phyloP scores from a whole-genome alignment of 2,797 vertebrate species.

The Leptatherina wallacei region DNA sequence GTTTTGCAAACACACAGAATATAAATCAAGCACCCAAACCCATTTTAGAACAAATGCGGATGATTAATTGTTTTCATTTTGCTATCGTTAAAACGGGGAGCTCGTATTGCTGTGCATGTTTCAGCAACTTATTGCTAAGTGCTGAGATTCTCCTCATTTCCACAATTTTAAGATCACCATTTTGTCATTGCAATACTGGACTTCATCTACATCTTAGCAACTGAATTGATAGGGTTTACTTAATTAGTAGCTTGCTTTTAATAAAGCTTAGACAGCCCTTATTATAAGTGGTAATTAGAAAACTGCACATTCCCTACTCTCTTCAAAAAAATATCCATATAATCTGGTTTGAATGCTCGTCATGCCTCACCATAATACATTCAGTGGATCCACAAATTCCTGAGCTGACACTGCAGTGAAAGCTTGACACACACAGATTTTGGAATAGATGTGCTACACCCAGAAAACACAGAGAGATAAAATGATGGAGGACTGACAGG shows the following conservation, averaged over 20 bases:
- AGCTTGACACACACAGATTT: conserved; percentile 33
- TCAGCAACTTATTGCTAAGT: conserved; percentile 31
- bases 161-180: conserved; percentile 28
- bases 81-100: conserved; percentile 39
- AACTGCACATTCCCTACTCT: background rate
- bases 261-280: background rate
- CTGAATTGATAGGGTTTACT: conserved; percentile 1
- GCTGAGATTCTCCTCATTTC: conserved; percentile 21
- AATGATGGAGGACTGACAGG: conserved; percentile 38
- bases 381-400: conserved; percentile 2
- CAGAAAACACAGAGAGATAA: conserved; percentile 34
- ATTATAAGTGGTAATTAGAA: conserved; percentile 19
- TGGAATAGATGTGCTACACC: conserved; percentile 21
- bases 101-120: conserved; percentile 28
- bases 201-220: background rate
- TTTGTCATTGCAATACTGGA: conserved; percentile 7
- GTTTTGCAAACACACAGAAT: conserved; percentile 47
- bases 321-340: conserved; percentile 9
- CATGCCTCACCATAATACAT: background rate
- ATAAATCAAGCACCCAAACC: conserved; percentile 59
- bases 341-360: conserved; percentile 6
- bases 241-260: conserved; percentile 17
- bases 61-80: conserved; percentile 64
- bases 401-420: conserved; percentile 33
- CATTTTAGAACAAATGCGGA: conserved; percentile 52